Evolutionary conservation across 1,140 invertebrate species (phyloP), one percentile per base, ranked within the genome.

Genomic region (Apis cerana): DNA sequence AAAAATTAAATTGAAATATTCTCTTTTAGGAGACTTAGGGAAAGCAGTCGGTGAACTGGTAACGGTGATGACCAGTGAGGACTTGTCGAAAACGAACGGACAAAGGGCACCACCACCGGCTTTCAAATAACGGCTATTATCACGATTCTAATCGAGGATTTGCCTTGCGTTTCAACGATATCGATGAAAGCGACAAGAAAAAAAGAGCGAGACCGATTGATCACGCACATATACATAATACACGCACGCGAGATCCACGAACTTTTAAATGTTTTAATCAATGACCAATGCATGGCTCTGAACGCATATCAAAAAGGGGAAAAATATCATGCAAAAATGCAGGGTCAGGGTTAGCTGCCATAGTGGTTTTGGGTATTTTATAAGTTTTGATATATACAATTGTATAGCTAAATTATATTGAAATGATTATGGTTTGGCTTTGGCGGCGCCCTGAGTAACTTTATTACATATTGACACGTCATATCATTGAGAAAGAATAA

Each of bases 31-130:
- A 92, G 97, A 98, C 92, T 94, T 98, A 85, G 97, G 97, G 48
- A 96, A 97, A 94, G 97, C 97, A 80, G 97, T 98, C 70, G 97
- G 97, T 90, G 96, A 97, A 92, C 94, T 98, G 87, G 98, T 98
- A 82, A 97, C 97, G 77, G 97, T 97, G 59, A 98, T 98, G 96
- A 97, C 96, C 72, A 97, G 97, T 90, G 97, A 97, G 88, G 95
- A 95, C 69, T 77, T 88, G 69, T 84, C 91, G 52, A 93, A 92
- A 83, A 90, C 91, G 71, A 93, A 94, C 80, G 93, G 92, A 56
- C 91, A 93, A 72, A 91, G 92, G 82, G 91, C 92, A 64, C 90
- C 91, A 72, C 93, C 93, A 58, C 93, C 93, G 52, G 93, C 92
- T 86, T 94, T 94, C 72, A 94, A 94, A 88, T 91, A 92, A 92